Evolutionary conservation across 2,113 vertebrate genomes (phyloP).

Genomic region (Phodopus roborovskii): DNA sequence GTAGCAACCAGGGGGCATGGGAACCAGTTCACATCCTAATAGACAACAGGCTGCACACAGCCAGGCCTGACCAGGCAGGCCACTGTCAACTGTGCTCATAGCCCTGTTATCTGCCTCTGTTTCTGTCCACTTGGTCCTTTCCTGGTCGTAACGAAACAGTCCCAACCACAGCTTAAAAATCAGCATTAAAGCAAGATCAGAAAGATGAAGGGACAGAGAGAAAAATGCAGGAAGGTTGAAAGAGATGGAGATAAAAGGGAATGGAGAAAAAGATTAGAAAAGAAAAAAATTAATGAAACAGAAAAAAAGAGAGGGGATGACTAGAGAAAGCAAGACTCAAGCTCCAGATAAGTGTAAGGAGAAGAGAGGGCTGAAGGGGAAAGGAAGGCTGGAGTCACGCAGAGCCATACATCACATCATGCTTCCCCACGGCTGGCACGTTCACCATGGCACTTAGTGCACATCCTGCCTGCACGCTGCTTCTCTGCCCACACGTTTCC

Average conservation of each 20-base stretch:
- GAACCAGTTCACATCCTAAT: rapidly evolving
- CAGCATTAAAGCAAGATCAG: background rate
- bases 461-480: background rate
- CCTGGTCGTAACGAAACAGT: background rate
- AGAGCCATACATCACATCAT: rapidly evolving
- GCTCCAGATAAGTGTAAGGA: background rate
- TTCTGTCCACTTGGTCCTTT: background rate
- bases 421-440: background rate
- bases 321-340: background rate
- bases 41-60: background rate
- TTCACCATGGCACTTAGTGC: rapidly evolving
- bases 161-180: background rate
- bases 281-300: background rate
- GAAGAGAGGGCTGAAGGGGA: background rate
- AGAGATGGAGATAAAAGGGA: background rate
- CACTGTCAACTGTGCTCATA: background rate
- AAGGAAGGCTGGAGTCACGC: background rate
- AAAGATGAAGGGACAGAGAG: background rate
- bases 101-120: background rate
- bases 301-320: rapidly evolving
- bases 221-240: background rate
- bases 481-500: rapidly evolving
- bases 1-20: rapidly evolving
- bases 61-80: background rate
- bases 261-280: background rate